Base-by-base conservation (phyloP, 2,797 vertebrate species). In the Acipenser oxyrinchus region DNA sequence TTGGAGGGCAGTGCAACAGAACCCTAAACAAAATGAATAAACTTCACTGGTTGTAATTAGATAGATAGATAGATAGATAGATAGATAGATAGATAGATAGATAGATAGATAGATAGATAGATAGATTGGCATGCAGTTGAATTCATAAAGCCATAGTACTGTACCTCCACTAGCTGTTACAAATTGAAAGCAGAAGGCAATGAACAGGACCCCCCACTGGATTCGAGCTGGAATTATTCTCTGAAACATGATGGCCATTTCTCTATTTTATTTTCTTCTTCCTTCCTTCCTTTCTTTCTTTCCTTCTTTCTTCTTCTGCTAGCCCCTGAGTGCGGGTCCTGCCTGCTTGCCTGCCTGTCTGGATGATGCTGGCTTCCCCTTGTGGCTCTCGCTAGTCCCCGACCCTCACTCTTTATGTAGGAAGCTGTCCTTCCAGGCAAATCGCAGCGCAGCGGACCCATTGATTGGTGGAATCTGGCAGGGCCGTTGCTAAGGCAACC, bases 381-480 rank as follows among this genome's bases (percentile, higher is more conserved):
- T 82, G 82, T 75, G 76, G 72, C 81, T 80, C 74, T 58, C 65
- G 71, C 65, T 37, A 37, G 37, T 83, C 82, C 79, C 79, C 79
- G 80, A 85, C 82, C 82, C 77, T 79, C 82, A 63, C 81, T 86
- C 87, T 87, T 95, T 95, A 95, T 95, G 90, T 94, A 90, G 92
- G 91, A 89, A 84, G 83, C 87, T 82, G 79, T 84, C 83, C 84
- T 82, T 83, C 81, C 78, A 71, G 77, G 78, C 82, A 86, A 88
- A 82, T 89, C 87, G 72, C 89, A 89, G 87, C 83, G 84, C 86
- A 83, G 74, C 75, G 61, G 83, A 79, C 81, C 81, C 89, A 86
- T 90, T 89, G 93, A 96, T 96, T 96, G 94, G 94, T 94, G 91
- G 94, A 95, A 91, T 88, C 86, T 89, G 89, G 89, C 90, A 84